Base-by-base conservation (phyloP, 1,140 invertebrate species). In the Pseudomyrmex dendroicus region DNA sequence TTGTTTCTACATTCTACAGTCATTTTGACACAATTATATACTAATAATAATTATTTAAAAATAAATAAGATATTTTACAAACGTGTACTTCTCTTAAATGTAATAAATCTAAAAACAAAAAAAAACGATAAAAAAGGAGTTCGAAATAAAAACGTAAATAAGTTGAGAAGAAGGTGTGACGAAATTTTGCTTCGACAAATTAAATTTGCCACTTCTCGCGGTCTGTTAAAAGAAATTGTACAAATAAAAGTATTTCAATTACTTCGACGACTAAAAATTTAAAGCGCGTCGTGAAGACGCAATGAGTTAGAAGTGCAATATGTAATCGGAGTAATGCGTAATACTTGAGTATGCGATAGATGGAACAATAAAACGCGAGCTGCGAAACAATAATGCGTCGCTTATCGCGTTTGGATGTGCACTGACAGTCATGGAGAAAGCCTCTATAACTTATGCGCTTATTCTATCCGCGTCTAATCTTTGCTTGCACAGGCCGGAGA, bases 381-480 rank as follows among this genome's bases (percentile, higher is more conserved):
- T 10, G 15, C 54, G 54, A 78, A 78, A 78, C 76, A 78, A 78
- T 59, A 35, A 35, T 35, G 35, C 35, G 52, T 70, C 10, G 61
- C 50, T 66, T 50, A 66, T 54, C 12, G 56, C 44, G 46, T 62
- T 44, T 52, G 59, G 46, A 85, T 66, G 57, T 68, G 22, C 63
- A 88, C 87, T 88, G 77, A 82, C 73, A 72, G 48, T 20, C 72
- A 35, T 25, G 46, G 35, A 35, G 25, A 13, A 12, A 59, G 56
- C 64, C 56, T 13, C 13, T n/a, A 73, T 70, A 54, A 82, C 83
- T 64, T 85, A 86, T 84, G 72, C 56, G 59, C 66, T 68, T 78
- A 85, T 87, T 84, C 77, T 88, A 82, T 87, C 70, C 5, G 35
- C 50, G 52, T 76, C 17, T 82, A 87, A 88, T 84, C 82, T 82